phyloP scores from a whole-genome alignment of 2,113 vertebrate species.

The Cromileptes altivelis region DNA sequence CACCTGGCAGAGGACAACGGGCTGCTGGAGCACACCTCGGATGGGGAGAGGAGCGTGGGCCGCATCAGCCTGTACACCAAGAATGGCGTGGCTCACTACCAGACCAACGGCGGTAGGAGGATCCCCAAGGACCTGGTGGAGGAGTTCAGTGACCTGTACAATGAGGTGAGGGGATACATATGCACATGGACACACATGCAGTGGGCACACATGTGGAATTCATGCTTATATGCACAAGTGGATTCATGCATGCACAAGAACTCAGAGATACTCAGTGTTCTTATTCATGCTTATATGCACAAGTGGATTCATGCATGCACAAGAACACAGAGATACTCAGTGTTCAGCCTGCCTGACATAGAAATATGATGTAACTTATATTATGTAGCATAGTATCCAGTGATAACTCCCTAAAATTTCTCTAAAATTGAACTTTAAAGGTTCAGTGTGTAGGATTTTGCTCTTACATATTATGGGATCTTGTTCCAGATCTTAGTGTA shows the following conservation, averaged over 20 bases:
- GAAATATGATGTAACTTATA: not conserved
- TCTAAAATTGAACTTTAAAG: too few relatives aligned
- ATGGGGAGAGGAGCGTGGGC: constrained; percentile 92
- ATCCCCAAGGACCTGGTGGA: constrained; percentile 99
- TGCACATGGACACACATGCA: not conserved
- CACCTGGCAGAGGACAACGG: constrained; percentile 99
- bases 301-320: not conserved
- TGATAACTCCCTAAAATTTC: not conserved
- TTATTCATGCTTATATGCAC: not conserved
- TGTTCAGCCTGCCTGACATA: constrained; percentile 9
- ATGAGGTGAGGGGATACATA: constrained; percentile 87
- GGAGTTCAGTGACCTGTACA: constrained; percentile 99
- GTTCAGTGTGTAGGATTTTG: too few relatives aligned
- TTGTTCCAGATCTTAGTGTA: too few relatives aligned
- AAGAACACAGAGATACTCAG: not conserved
- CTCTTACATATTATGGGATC: too few relatives aligned
- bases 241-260: not conserved
- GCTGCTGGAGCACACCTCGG: constrained; percentile 95
- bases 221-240: not conserved
- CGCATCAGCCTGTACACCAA: constrained; percentile 98
- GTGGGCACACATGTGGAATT: not conserved
- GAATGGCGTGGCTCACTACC: constrained; percentile 97
- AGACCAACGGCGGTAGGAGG: constrained; percentile 92
- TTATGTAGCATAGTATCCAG: not conserved
- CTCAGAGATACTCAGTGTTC: not conserved